phyloP scores from a whole-genome alignment of 1,140 invertebrate genomes.

The Drosophila pandora region DNA sequence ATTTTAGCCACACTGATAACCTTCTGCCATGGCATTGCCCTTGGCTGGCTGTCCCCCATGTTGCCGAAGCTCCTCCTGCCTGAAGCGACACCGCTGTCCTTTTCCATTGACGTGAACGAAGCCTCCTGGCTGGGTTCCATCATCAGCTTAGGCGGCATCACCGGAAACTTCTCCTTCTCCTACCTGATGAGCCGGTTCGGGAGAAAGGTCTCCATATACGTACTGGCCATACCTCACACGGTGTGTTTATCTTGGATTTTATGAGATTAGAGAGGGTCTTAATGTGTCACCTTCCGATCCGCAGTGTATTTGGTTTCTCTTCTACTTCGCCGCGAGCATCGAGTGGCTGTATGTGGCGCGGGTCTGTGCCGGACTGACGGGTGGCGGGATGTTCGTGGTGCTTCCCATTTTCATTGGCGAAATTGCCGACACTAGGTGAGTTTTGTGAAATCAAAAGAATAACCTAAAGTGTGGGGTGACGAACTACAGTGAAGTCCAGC shows the following conservation, averaged over 20 bases:
- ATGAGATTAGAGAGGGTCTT: background rate
- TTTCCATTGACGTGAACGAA: slow-evolving; percentile 62
- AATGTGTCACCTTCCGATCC: background rate
- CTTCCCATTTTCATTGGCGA: slow-evolving; percentile 79
- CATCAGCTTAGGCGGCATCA: slow-evolving; percentile 71
- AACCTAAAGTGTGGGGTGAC: background rate
- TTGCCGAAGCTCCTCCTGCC: slow-evolving; percentile 74
- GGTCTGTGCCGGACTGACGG: slow-evolving; percentile 79
- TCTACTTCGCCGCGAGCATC: slow-evolving; percentile 70
- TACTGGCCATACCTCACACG: slow-evolving; percentile 70
- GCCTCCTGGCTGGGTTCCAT: slow-evolving; percentile 80
- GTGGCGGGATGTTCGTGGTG: slow-evolving; percentile 70
- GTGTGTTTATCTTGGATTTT: slow-evolving; percentile 46
- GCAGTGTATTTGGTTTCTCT: slow-evolving; percentile 70
- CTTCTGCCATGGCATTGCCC: slow-evolving; percentile 83
- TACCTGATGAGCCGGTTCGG: slow-evolving; percentile 82
- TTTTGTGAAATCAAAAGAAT: background rate
- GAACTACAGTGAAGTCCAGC: background rate
- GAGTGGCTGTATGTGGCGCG: slow-evolving; percentile 81
- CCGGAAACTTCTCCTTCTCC: slow-evolving; percentile 78
- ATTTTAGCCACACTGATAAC: slow-evolving; percentile 82
- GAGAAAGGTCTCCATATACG: slow-evolving; percentile 65
- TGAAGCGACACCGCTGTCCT: slow-evolving; percentile 64
- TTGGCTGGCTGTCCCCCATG: slow-evolving; percentile 84
- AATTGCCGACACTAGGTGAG: slow-evolving; percentile 79